Evolutionary conservation across 2,888 invertebrate genomes (phyloP).

Genomic region (Ptychoptera contaminata): DNA sequence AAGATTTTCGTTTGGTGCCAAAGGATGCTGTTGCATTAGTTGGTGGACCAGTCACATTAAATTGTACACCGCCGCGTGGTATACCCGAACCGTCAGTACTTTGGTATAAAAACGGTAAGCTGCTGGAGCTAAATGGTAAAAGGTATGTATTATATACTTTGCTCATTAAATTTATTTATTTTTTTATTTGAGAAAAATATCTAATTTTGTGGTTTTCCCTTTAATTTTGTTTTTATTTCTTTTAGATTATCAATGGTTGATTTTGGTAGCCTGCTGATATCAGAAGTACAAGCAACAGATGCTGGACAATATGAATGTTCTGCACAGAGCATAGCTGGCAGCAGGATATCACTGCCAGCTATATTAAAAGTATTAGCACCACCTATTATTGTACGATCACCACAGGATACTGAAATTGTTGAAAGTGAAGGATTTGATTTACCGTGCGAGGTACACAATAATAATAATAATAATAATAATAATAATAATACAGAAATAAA

Average conservation of each 20-base stretch:
- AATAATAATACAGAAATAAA: background rate
- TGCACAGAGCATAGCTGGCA: slow-evolving; percentile 19
- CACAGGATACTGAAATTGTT: slow-evolving; percentile 18
- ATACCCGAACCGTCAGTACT: slow-evolving; percentile 18
- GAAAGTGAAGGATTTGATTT: slow-evolving; percentile 18
- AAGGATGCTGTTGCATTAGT: slow-evolving; percentile 16
- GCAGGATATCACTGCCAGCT: slow-evolving; percentile 15
- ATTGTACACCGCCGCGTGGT: slow-evolving; percentile 17
- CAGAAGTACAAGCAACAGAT: slow-evolving; percentile 16
- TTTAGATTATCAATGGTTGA: slow-evolving; percentile 16
- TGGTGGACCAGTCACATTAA: slow-evolving; percentile 17
- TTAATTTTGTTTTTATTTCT: background rate
- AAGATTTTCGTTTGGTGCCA: slow-evolving; percentile 17
- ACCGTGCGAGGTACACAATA: slow-evolving; percentile 16
- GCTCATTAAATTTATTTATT: background rate
- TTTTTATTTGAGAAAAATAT: background rate
- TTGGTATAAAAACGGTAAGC: slow-evolving; percentile 18
- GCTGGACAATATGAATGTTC: slow-evolving; percentile 18
- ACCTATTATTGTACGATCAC: slow-evolving; percentile 16
- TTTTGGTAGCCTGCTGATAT: slow-evolving; percentile 17
- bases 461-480: slow-evolving; percentile 3
- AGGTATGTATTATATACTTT: slow-evolving; percentile 11
- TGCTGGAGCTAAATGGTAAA: slow-evolving; percentile 17
- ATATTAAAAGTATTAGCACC: slow-evolving; percentile 16
- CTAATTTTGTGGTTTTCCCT: background rate